These are phyloP conservation scores for Anseranas semipalmata DNA, from an alignment of 2,113 vertebrate species.

Conservation along the genomic window DNA sequence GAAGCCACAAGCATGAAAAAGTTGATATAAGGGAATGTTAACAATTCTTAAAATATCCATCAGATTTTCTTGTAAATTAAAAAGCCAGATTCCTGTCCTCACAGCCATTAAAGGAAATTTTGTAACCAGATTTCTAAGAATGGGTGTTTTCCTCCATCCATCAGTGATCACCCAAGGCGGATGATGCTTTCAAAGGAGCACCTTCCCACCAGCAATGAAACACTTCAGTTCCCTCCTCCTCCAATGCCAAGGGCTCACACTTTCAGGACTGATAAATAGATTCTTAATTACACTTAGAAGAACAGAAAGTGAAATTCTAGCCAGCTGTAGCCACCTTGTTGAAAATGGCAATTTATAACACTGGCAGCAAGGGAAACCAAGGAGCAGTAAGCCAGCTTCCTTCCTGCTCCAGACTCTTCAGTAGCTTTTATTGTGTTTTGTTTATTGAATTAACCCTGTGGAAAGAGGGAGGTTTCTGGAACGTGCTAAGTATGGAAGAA, in stretches of 20 bases:
- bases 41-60: neutral
- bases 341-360: neutral
- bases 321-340: neutral
- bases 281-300: neutral
- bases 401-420: slow-evolving; percentile 23
- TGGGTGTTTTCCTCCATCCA: neutral
- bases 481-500: neutral
- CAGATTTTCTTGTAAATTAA: neutral
- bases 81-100: neutral
- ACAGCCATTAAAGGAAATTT: neutral
- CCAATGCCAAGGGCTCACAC: accelerated
- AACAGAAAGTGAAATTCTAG: neutral
- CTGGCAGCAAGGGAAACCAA: neutral
- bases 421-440: slow-evolving; percentile 25
- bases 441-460: slow-evolving; percentile 18
- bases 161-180: neutral
- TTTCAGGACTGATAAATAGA: neutral
- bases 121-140: neutral
- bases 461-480: neutral
- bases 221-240: neutral
- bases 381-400: slow-evolving; percentile 20
- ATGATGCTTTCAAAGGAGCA: neutral
- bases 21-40: neutral
- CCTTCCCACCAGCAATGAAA: neutral
- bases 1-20: neutral